Evolutionary conservation across 2,888 invertebrate genomes (phyloP).

Genomic region (Molanna angustata): DNA sequence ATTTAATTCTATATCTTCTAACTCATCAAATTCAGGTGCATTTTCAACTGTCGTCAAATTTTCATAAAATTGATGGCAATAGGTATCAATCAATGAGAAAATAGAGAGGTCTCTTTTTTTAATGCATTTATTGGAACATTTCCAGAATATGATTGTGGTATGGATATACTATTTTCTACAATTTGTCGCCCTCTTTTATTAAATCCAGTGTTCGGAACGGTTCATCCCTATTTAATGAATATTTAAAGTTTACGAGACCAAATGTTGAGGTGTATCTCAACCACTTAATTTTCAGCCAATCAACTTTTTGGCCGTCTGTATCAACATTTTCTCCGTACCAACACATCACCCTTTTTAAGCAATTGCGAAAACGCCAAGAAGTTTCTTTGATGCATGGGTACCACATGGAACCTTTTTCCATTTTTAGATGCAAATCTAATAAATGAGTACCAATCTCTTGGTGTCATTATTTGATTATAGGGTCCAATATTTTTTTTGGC

Average conservation of each 20-base stretch:
- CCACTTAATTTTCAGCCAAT: slow-evolving; percentile 4
- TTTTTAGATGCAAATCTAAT: background rate
- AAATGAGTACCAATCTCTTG: slow-evolving; percentile 4
- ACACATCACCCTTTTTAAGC: background rate
- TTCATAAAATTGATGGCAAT: slow-evolving; percentile 1
- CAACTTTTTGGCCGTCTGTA: background rate
- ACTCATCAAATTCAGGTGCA: background rate
- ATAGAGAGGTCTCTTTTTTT: background rate
- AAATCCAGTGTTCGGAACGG: slow-evolving; percentile 3
- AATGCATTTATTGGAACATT: slow-evolving; percentile 1
- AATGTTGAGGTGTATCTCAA: background rate
- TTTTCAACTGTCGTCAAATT: background rate
- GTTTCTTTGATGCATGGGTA: background rate
- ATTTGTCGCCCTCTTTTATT: background rate
- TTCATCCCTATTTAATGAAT: background rate
- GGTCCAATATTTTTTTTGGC: background rate
- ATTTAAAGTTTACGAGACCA: slow-evolving; percentile 1
- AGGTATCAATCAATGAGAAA: background rate
- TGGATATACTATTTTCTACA: background rate
- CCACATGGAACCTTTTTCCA: background rate
- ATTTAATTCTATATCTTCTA: background rate
- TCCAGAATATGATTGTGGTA: background rate
- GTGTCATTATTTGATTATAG: background rate
- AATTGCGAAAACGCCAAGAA: background rate
- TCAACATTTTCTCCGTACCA: background rate